Conservation (phyloP, 2,113 vertebrate species). For the Tetrao urogallus region DNA sequence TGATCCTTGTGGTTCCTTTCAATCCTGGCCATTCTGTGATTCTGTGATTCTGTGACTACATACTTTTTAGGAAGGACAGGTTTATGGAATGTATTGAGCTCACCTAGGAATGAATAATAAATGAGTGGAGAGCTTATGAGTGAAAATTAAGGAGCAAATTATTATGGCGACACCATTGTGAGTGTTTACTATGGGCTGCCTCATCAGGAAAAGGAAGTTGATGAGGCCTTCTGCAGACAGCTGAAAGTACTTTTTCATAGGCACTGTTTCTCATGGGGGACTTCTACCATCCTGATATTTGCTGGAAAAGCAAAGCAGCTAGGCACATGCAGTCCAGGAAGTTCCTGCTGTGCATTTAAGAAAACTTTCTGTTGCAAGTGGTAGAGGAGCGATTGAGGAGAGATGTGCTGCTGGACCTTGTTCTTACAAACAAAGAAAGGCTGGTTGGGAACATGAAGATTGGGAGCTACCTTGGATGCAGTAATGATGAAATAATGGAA, state of each 20-base stretch:
- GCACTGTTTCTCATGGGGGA: not conserved
- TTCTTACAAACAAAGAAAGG: too few relatives aligned
- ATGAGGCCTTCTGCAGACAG: not conserved
- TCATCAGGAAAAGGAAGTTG: not conserved
- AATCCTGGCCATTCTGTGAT: too few relatives aligned
- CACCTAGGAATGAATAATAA: too few relatives aligned
- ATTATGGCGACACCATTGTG: too few relatives aligned
- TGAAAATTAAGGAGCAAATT: too few relatives aligned
- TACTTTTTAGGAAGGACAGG: too few relatives aligned
- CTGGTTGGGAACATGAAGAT: not conserved
- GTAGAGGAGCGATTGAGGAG: too few relatives aligned
- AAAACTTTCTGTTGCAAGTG: not conserved
- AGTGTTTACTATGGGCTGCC: too few relatives aligned
- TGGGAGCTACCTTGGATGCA: not conserved
- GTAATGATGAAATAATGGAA: not conserved
- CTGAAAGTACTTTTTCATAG: not conserved
- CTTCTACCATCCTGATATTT: not conserved
- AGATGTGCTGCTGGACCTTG: not conserved
- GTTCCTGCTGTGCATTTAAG: not conserved
- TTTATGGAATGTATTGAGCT: too few relatives aligned
- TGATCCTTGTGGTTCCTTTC: too few relatives aligned
- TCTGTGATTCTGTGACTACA: too few relatives aligned
- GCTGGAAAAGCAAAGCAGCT: not conserved
- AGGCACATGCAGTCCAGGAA: not conserved
- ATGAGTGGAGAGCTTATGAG: too few relatives aligned